Evolutionary conservation across 2,888 invertebrate genomes (phyloP).

Genomic region (Leistus spinibarbis): DNA sequence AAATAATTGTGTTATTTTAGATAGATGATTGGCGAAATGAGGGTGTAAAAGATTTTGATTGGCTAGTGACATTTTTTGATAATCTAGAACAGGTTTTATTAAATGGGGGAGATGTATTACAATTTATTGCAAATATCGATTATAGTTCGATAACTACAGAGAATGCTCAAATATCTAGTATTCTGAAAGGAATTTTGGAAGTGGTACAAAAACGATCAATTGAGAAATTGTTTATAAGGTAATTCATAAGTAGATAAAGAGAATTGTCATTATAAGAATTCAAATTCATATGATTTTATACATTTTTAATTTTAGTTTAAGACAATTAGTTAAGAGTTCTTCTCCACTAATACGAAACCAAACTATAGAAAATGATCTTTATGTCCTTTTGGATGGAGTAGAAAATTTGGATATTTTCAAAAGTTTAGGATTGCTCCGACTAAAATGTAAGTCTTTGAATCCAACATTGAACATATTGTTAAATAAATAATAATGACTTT

Average conservation of each 20-base stretch:
- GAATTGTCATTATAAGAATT: neutral
- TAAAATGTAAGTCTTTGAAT: constrained; percentile 56
- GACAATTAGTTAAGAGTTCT: constrained; percentile 58
- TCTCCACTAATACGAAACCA: constrained; percentile 57
- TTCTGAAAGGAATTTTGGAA: constrained; percentile 58
- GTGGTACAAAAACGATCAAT: constrained; percentile 59
- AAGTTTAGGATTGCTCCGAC: constrained; percentile 57
- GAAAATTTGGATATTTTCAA: constrained; percentile 58
- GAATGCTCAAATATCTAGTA: constrained; percentile 52
- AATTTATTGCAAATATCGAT: constrained; percentile 58
- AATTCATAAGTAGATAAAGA: no score
- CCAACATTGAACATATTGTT: no score
- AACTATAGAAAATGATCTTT: constrained; percentile 55
- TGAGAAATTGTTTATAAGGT: constrained; percentile 60
- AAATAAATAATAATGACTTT: constrained; percentile 20
- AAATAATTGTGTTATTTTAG: constrained; percentile 46
- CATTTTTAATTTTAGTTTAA: constrained; percentile 53
- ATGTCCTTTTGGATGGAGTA: constrained; percentile 55
- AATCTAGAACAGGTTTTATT: constrained; percentile 55
- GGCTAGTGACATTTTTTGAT: constrained; percentile 58
- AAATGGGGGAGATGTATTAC: constrained; percentile 58
- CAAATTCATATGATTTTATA: neutral
- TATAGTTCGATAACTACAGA: constrained; percentile 52
- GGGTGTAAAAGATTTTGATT: constrained; percentile 60
- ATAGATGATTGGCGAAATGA: constrained; percentile 55